A percentile compares a stretch with the other conserved stretches of the same genome.
phyloP scores from a whole-genome alignment of 2,113 vertebrate species.

The Fregetta grallaria region DNA sequence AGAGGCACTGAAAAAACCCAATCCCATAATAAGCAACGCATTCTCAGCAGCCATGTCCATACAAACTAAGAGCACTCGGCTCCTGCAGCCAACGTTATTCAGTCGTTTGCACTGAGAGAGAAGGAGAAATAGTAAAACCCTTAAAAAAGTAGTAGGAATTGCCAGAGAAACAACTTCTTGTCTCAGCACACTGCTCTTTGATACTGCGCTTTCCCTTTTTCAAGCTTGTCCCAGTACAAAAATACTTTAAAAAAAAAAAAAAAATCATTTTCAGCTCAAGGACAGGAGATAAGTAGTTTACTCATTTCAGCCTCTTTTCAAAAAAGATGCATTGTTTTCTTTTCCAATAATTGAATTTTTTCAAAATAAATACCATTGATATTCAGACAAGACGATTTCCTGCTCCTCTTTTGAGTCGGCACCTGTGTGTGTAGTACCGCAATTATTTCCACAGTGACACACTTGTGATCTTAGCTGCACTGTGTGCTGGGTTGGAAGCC shows the following conservation, averaged over 20 bases:
- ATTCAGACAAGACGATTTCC: not conserved
- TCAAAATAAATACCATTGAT: not conserved
- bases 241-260: not conserved
- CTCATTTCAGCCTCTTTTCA: not conserved
- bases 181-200: not conserved
- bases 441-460: not conserved
- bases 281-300: not conserved
- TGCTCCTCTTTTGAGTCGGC: not conserved
- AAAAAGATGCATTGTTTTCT: not conserved
- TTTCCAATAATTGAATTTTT: not conserved
- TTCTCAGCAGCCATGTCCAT: not conserved
- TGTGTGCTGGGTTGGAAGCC: not conserved
- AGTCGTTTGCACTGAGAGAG: not conserved
- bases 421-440: not conserved
- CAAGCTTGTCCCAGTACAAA: not conserved
- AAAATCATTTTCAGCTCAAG: not conserved
- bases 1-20: not conserved
- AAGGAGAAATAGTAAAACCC: not conserved
- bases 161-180: not conserved
- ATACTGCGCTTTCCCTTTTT: not conserved
- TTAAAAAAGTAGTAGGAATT: not conserved
- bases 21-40: accelerated
- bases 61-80: not conserved
- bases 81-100: not conserved
- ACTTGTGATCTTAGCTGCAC: not conserved